Percentiles rank a stretch among this genome's conserved stretches.
phyloP scores from a whole-genome alignment of 2,797 vertebrate species.

The Sphenodon punctatus region DNA sequence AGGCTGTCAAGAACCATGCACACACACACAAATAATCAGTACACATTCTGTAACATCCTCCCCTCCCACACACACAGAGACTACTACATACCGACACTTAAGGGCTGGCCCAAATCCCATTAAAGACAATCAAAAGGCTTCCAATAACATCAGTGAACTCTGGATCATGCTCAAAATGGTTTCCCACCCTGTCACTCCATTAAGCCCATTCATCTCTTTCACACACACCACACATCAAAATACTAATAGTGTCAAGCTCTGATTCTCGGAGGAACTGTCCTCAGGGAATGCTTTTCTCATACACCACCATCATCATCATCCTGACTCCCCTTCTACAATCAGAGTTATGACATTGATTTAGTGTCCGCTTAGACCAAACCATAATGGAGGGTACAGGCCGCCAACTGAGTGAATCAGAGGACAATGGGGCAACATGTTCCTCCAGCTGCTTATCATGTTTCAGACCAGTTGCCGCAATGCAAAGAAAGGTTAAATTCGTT shows the following conservation, averaged over 20 bases:
- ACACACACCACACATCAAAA: not conserved
- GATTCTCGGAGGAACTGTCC: not conserved
- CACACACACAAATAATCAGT: too few relatives aligned
- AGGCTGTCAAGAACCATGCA: not conserved
- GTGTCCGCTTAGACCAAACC: not conserved
- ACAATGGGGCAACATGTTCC: not conserved
- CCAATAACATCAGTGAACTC: too few relatives aligned
- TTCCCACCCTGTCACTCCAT: too few relatives aligned
- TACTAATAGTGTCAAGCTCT: not conserved
- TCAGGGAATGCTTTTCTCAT: not conserved
- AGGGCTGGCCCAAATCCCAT: too few relatives aligned
- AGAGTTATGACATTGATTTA: not conserved
- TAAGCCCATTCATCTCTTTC: not conserved
- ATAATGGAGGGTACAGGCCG: not conserved
- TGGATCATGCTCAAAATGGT: too few relatives aligned
- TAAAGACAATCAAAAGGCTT: too few relatives aligned
- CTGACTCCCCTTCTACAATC: not conserved
- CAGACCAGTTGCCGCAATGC: not conserved
- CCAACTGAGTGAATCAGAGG: not conserved
- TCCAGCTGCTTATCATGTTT: not conserved
- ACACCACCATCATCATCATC: not conserved
- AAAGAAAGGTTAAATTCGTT: not conserved
- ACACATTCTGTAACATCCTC: too few relatives aligned
- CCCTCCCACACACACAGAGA: accelerated
- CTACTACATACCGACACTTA: too few relatives aligned